A percentile compares a stretch with the other conserved stretches of the same genome.
Conservation (phyloP, 2,113 vertebrate species). For the Paradoxurus hermaphroditus region DNA sequence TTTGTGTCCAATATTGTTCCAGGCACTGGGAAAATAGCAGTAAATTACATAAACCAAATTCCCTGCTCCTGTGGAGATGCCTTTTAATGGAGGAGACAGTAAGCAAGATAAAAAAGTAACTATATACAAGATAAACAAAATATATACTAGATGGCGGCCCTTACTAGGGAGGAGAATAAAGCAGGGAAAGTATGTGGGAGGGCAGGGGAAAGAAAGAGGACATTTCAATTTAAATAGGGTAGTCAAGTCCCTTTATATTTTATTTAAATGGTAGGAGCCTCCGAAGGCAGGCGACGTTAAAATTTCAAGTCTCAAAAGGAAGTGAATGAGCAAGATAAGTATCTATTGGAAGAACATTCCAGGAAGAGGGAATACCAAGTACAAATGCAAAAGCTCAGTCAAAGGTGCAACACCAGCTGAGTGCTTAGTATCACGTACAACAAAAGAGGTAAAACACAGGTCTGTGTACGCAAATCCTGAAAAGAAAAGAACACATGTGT, state of each 20-base stretch:
- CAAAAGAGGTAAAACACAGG: background rate
- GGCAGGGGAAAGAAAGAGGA: background rate
- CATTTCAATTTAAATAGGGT: background rate
- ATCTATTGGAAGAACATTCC: background rate
- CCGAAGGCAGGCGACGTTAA: background rate
- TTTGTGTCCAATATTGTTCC: background rate
- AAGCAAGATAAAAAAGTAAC: background rate
- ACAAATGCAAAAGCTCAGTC: background rate
- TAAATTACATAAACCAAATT: background rate
- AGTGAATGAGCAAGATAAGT: background rate
- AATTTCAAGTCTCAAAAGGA: background rate
- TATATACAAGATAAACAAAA: background rate
- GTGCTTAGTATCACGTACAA: background rate
- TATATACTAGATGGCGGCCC: background rate
- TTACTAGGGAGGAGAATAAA: background rate
- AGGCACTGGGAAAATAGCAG: background rate
- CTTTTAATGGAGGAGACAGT: background rate
- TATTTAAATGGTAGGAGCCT: background rate
- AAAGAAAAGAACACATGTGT: conserved; percentile 11
- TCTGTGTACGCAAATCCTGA: background rate
- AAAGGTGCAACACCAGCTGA: background rate
- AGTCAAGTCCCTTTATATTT: background rate
- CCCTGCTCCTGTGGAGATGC: background rate
- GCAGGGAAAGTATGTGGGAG: background rate
- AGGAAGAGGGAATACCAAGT: background rate